Percentiles rank a stretch among this genome's conserved stretches.
These are phyloP conservation scores for Isaurus tuberculatus DNA, from an alignment of 92 coral and sea anemone species.

Conservation along the genomic window DNA sequence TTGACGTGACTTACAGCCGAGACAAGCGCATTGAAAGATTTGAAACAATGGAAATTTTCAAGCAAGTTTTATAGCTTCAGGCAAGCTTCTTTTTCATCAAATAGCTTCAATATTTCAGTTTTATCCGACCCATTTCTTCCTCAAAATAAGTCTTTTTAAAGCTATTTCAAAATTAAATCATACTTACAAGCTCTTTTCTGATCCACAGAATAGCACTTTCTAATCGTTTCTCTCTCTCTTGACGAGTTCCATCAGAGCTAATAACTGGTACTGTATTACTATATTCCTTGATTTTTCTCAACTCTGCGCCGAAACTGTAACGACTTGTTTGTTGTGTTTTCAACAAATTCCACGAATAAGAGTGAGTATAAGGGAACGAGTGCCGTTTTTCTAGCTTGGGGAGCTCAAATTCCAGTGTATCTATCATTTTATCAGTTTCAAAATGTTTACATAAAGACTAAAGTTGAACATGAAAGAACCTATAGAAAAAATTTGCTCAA, in stretches of 20 bases:
- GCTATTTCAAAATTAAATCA: not conserved
- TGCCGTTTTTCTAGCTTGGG: constrained; percentile 68
- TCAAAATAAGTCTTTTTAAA: not conserved
- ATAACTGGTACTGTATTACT: constrained; percentile 76
- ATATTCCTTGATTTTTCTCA: constrained; percentile 22
- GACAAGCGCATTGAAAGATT: not conserved
- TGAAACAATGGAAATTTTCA: not conserved
- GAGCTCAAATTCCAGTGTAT: constrained; percentile 52
- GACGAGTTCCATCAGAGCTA: constrained; percentile 81
- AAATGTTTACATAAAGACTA: constrained; percentile 27
- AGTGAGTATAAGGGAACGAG: constrained; percentile 77
- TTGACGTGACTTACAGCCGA: not conserved
- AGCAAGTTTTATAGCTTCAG: not conserved
- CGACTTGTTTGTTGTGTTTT: constrained; percentile 42
- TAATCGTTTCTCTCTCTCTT: constrained; percentile 84
- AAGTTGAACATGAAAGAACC: not conserved
- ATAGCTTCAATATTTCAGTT: not conserved
- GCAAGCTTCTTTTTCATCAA: not conserved
- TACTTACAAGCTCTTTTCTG: constrained; percentile 89
- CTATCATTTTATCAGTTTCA: constrained; percentile 2
- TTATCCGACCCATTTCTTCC: not conserved
- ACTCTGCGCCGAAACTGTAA: constrained; percentile 47
- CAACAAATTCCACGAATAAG: constrained; percentile 78
- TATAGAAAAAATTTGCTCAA: not conserved
- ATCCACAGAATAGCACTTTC: constrained; percentile 92